These are phyloP conservation scores for Hermetia illucens DNA, from an alignment of 1,140 invertebrate species.

Conservation along the genomic window DNA sequence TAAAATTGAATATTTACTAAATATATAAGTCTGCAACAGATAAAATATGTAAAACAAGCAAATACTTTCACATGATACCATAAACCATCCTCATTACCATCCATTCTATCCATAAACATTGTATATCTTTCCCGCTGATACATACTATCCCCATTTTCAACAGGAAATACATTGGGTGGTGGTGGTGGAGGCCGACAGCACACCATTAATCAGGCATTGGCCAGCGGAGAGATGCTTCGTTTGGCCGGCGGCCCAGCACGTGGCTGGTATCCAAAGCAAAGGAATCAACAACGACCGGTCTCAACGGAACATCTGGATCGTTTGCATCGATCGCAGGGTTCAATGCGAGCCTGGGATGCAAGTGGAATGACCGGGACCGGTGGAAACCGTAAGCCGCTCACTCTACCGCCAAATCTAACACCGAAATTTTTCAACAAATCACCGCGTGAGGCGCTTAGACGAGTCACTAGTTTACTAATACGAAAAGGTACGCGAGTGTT, in stretches of 20 bases:
- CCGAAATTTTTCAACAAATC: slow-evolving; percentile 76
- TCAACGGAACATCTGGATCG: slow-evolving; percentile 73
- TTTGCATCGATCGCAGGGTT: slow-evolving; percentile 37
- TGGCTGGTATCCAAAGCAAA: slow-evolving; percentile 68
- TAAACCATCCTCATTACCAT: too few relatives aligned
- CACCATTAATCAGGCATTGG: slow-evolving; percentile 48
- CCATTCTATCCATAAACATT: not conserved
- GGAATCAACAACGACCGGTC: slow-evolving; percentile 52
- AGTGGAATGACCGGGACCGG: slow-evolving; percentile 31
- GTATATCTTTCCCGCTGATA: not conserved
- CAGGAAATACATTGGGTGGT: slow-evolving; percentile 35
- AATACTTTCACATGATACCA: too few relatives aligned
- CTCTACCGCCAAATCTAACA: slow-evolving; percentile 68
- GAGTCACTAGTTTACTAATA: slow-evolving; percentile 76
- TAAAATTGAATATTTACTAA: too few relatives aligned
- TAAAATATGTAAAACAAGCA: too few relatives aligned
- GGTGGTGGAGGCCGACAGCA: slow-evolving; percentile 47
- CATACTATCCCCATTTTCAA: too few relatives aligned
- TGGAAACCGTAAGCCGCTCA: slow-evolving; percentile 53
- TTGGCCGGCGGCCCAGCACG: slow-evolving; percentile 61
- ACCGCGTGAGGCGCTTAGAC: slow-evolving; percentile 63
- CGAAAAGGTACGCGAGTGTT: slow-evolving; percentile 50
- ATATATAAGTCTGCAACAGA: too few relatives aligned
- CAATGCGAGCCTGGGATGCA: slow-evolving; percentile 31
- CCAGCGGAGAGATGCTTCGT: slow-evolving; percentile 58